Evolutionary conservation across 1,140 invertebrate genomes (phyloP).

Genomic region (Lycorma delicatula): DNA sequence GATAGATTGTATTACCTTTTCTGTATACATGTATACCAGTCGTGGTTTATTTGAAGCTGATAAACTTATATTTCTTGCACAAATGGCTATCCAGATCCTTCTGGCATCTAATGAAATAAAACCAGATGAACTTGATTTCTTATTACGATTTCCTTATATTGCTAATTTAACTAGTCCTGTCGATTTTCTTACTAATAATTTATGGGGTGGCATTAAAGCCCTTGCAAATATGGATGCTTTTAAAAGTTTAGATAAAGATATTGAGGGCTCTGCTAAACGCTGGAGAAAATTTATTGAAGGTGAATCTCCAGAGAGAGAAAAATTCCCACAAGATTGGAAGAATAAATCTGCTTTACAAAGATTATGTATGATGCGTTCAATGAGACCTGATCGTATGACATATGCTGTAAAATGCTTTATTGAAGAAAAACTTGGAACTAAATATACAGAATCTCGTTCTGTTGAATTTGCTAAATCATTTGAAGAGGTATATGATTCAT

Average conservation of each 20-base stretch:
- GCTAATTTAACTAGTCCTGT: slow-evolving; percentile 63
- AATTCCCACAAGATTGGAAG: slow-evolving; percentile 95
- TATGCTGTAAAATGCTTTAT: slow-evolving; percentile 62
- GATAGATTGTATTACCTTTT: slow-evolving; percentile 81
- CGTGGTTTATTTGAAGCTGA: slow-evolving; percentile 88
- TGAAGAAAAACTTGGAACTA: slow-evolving; percentile 77
- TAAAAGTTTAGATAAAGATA: slow-evolving; percentile 79
- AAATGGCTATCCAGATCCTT: slow-evolving; percentile 76
- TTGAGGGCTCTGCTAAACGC: slow-evolving; percentile 81
- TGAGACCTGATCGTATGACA: slow-evolving; percentile 85
- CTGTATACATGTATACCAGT: slow-evolving; percentile 80
- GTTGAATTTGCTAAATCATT: slow-evolving; percentile 78
- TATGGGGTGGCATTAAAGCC: slow-evolving; percentile 82
- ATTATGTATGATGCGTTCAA: slow-evolving; percentile 78
- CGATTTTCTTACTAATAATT: slow-evolving; percentile 70
- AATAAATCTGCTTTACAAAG: slow-evolving; percentile 80
- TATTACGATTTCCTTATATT: slow-evolving; percentile 68
- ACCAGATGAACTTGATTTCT: slow-evolving; percentile 72
- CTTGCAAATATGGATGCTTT: slow-evolving; percentile 73
- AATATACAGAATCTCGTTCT: slow-evolving; percentile 68
- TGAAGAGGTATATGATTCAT: slow-evolving; percentile 72
- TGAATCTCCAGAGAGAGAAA: slow-evolving; percentile 86
- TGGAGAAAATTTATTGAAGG: slow-evolving; percentile 90
- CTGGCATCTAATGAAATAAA: slow-evolving; percentile 57
- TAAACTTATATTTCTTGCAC: slow-evolving; percentile 83